Evolutionary conservation across 2,888 invertebrate species (phyloP).

Genomic region (Cinara cedri): DNA sequence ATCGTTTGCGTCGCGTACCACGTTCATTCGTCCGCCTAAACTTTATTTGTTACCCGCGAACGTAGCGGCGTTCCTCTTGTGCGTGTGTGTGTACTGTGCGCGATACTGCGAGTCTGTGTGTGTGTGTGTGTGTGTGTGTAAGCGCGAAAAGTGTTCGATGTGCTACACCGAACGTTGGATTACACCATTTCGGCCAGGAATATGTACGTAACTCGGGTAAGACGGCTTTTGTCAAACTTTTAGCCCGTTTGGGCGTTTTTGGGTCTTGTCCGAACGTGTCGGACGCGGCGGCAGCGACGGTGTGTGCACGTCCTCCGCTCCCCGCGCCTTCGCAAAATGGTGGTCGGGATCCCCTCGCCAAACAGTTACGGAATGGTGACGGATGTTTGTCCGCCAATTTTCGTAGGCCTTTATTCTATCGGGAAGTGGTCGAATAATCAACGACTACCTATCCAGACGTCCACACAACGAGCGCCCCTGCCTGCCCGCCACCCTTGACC

Average conservation of each 20-base stretch:
- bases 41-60: conserved; percentile 10
- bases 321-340: conserved; percentile 65
- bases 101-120: conserved; percentile 11
- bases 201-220: conserved; percentile 74
- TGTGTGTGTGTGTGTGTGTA: conserved; percentile 27
- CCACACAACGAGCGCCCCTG: conserved; percentile 34
- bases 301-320: conserved; percentile 63
- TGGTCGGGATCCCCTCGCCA: conserved; percentile 61
- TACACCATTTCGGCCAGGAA: conserved; percentile 34
- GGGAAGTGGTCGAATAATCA: background rate
- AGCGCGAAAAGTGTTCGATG: conserved; percentile 47
- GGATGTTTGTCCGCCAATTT: background rate
- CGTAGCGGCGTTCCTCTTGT: conserved; percentile 39
- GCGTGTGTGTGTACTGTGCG: conserved; percentile 16
- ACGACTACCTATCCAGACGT: background rate
- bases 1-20: background rate
- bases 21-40: background rate
- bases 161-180: conserved; percentile 62
- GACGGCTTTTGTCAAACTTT: conserved; percentile 59
- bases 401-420: conserved; percentile 57
- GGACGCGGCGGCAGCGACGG: conserved; percentile 23
- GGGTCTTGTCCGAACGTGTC: conserved; percentile 30
- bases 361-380: background rate
- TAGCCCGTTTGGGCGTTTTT: conserved; percentile 28
- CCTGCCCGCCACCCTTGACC: conserved; percentile 23